Percentiles rank a stretch among this genome's conserved stretches.
phyloP scores from a whole-genome alignment of 2,888 invertebrate species.

The Lucinisca nassula region DNA sequence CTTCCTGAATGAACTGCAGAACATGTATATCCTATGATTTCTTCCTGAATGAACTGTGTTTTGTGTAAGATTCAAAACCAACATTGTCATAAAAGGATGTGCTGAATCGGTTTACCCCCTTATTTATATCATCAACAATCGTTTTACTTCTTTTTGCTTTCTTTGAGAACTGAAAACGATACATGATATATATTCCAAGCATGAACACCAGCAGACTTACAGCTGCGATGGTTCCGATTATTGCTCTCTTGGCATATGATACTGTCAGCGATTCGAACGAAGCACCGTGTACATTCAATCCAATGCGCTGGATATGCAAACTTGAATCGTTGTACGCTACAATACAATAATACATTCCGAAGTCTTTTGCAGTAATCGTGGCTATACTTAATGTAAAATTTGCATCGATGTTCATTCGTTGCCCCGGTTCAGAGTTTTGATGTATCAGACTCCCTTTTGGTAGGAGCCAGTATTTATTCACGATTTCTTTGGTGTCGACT shows the following conservation, averaged over 20 bases:
- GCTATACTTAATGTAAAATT: not conserved
- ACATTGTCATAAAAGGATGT: constrained; percentile 62
- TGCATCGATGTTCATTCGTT: not conserved
- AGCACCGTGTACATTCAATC: constrained; percentile 78
- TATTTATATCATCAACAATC: constrained; percentile 38
- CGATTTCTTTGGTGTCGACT: not conserved
- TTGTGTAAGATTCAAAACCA: constrained; percentile 49
- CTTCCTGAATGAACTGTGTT: constrained; percentile 11
- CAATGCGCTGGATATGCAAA: constrained; percentile 61
- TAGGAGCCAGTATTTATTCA: not conserved
- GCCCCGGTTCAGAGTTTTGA: not conserved
- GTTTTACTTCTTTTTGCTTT: constrained; percentile 32
- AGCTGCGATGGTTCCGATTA: constrained; percentile 78
- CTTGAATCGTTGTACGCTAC: constrained; percentile 48
- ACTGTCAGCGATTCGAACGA: constrained; percentile 69
- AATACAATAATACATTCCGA: constrained; percentile 78
- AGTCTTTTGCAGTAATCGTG: constrained; percentile 66
- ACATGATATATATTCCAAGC: constrained; percentile 69
- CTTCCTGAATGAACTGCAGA: no score
- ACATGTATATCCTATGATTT: no score
- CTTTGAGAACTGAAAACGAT: constrained; percentile 73
- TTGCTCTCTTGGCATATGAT: constrained; percentile 72
- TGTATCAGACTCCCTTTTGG: not conserved
- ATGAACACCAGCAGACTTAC: constrained; percentile 70
- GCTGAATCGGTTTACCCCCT: constrained; percentile 47